Conservation (phyloP, 2,888 invertebrate species). For the Drosophila birchii region DNA sequence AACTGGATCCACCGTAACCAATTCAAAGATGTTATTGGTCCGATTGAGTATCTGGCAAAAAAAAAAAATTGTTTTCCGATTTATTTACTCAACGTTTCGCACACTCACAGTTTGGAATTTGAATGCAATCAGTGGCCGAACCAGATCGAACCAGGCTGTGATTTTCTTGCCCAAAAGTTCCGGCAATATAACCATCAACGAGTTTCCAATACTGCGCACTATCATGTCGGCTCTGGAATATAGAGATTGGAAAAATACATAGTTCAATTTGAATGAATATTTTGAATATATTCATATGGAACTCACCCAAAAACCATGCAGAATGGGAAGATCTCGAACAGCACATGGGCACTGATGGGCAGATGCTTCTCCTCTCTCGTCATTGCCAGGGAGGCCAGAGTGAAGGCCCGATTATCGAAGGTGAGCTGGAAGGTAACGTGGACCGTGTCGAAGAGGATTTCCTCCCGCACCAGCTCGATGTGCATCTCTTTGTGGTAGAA, state of each 20-base stretch:
- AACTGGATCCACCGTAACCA: conserved; percentile 95
- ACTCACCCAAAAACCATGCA: conserved; percentile 97
- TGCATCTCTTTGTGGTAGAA: conserved; percentile 98
- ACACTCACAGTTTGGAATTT: conserved; percentile 95
- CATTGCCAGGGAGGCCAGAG: conserved; percentile 92
- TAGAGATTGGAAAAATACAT: neutral
- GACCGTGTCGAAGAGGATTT: conserved; percentile 94
- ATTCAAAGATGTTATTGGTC: conserved; percentile 98
- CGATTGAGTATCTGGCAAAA: conserved; percentile 92
- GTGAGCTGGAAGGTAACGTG: conserved; percentile 97
- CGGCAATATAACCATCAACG: conserved; percentile 94
- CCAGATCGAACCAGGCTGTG: conserved; percentile 95
- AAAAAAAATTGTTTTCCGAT: neutral
- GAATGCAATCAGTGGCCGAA: conserved; percentile 96
- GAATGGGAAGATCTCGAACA: conserved; percentile 99
- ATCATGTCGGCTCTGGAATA: conserved; percentile 91
- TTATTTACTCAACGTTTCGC: neutral
- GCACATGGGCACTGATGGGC: conserved; percentile 94
- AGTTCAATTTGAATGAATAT: neutral
- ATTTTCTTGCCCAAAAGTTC: conserved; percentile 95
- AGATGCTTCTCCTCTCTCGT: conserved; percentile 94
- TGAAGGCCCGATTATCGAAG: conserved; percentile 97
- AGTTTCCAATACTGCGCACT: conserved; percentile 95
- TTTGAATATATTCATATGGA: neutral
- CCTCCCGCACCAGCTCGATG: conserved; percentile 94